phyloP scores from a whole-genome alignment of 2,888 invertebrate genomes.

The Lampropteryx suffumata region DNA sequence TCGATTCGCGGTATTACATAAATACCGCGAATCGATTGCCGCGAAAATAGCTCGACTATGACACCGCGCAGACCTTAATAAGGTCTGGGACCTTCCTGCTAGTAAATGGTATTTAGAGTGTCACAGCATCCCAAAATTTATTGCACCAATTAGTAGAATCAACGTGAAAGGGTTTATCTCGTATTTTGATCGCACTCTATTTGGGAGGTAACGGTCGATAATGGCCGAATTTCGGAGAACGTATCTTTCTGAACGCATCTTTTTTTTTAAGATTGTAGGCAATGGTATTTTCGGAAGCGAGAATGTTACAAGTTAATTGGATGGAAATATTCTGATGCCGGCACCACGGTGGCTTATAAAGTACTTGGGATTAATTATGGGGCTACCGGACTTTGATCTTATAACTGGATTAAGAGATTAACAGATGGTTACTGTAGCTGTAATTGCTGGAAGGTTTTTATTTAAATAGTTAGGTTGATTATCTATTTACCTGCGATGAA shows the following conservation, averaged over 20 bases:
- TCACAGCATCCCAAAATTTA: constrained; percentile 73
- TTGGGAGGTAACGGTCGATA: constrained; percentile 80
- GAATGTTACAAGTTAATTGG: constrained; percentile 82
- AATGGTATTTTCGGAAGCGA: constrained; percentile 73
- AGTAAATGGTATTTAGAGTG: constrained; percentile 60
- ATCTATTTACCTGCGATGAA: constrained; percentile 27
- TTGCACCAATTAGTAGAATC: constrained; percentile 80
- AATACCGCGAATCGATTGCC: background rate
- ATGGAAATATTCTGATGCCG: constrained; percentile 65
- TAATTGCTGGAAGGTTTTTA: constrained; percentile 41
- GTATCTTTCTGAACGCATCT: constrained; percentile 51
- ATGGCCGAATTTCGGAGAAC: constrained; percentile 76
- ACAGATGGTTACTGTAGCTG: constrained; percentile 36
- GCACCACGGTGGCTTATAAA: constrained; percentile 62
- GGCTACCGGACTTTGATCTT: constrained; percentile 54
- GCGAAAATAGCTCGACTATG: constrained; percentile 39
- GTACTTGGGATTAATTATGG: constrained; percentile 70
- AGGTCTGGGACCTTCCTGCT: constrained; percentile 41
- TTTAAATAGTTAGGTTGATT: constrained; percentile 31
- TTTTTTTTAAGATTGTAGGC: constrained; percentile 48
- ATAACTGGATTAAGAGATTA: constrained; percentile 53
- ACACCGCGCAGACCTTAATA: constrained; percentile 58
- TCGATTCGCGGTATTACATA: too few relatives aligned
- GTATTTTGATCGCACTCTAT: constrained; percentile 70
- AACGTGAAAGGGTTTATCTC: constrained; percentile 74